phyloP scores from a whole-genome alignment of 2,797 vertebrate species.

The Mormyrops boulengeri region DNA sequence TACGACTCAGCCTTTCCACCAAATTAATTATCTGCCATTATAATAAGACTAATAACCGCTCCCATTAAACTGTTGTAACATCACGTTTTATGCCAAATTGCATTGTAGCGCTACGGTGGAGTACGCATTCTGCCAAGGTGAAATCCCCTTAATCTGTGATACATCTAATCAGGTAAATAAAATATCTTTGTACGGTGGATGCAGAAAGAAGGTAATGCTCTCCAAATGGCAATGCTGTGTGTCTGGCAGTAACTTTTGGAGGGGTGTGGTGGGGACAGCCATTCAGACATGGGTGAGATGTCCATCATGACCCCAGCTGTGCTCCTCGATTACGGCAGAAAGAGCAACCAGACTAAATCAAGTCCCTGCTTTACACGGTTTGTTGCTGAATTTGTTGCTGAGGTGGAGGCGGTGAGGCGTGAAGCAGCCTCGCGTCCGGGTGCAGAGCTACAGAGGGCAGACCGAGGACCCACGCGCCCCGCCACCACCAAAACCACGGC shows the following conservation, averaged over 20 bases:
- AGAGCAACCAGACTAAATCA: background rate
- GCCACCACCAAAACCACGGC: background rate
- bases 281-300: background rate
- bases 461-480: background rate
- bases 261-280: background rate
- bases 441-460: background rate
- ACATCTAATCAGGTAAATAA: conserved; percentile 1
- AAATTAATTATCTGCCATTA: background rate
- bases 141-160: background rate
- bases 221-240: background rate
- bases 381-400: background rate
- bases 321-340: background rate
- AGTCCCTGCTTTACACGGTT: background rate
- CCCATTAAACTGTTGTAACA: background rate
- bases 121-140: background rate
- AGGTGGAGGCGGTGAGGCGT: background rate
- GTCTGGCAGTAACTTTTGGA: background rate
- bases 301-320: background rate
- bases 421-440: background rate
- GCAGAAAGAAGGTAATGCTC: background rate
- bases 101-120: background rate
- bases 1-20: background rate
- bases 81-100: background rate
- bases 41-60: background rate
- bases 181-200: background rate